A percentile compares a stretch with the other conserved stretches of the same genome.
phyloP scores from a whole-genome alignment of 1,140 invertebrate genomes.

The Phortica variegata region DNA sequence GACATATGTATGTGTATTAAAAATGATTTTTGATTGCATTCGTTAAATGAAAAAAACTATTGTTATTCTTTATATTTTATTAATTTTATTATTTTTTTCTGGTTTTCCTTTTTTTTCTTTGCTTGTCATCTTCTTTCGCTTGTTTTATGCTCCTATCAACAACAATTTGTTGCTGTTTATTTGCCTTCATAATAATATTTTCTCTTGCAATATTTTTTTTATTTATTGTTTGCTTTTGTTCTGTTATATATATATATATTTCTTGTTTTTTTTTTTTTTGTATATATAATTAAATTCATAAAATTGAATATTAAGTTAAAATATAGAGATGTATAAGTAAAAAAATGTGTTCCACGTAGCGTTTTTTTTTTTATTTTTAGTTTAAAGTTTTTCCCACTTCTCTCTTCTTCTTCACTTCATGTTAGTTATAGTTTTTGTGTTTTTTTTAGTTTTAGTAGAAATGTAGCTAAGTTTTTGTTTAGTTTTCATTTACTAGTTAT shows the following conservation, averaged over 20 bases:
- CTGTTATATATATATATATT: too few species aligned
- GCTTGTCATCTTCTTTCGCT: too few species aligned
- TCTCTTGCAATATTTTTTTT: too few species aligned
- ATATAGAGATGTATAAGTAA: constrained; percentile 19
- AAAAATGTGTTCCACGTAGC: constrained; percentile 18
- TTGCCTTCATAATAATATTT: too few species aligned
- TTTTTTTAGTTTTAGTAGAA: constrained; percentile 13
- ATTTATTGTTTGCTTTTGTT: constrained; percentile 3
- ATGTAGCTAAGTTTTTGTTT: constrained; percentile 11
- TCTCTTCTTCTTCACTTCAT: constrained; percentile 2
- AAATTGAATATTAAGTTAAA: constrained; percentile 19
- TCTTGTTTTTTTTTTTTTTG: constrained; percentile 9
- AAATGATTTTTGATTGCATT: too few species aligned
- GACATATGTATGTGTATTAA: too few species aligned
- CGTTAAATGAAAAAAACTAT: too few species aligned
- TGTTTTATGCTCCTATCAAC: too few species aligned
- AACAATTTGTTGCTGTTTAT: too few species aligned
- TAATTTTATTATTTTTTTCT: too few species aligned
- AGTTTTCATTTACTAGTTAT: not conserved
- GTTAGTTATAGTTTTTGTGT: constrained; percentile 6
- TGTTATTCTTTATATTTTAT: too few species aligned
- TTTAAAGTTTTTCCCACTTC: constrained; percentile 8
- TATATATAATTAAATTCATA: constrained; percentile 15
- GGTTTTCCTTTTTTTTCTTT: too few species aligned
- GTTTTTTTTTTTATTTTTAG: constrained; percentile 5